Percentiles rank a stretch among this genome's conserved stretches.
Evolutionary conservation across 2,113 vertebrate genomes (phyloP).

Genomic region (Chroicocephalus ridibundus): DNA sequence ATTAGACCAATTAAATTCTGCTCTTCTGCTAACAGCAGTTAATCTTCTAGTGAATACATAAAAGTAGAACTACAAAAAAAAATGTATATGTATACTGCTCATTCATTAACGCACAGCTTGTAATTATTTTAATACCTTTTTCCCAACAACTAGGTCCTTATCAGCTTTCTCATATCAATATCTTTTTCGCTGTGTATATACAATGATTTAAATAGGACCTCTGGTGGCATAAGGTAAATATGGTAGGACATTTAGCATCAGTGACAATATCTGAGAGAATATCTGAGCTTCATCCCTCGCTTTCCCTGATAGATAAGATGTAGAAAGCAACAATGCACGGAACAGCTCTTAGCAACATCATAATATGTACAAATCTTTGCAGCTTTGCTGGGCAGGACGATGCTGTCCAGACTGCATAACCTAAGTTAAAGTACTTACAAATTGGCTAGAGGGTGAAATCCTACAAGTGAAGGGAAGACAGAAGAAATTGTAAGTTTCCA

Average conservation of each 20-base stretch:
- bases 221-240: neutral
- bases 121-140: slow-evolving; percentile 17
- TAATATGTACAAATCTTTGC: neutral
- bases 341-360: neutral
- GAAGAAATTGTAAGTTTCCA: neutral
- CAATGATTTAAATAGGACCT: neutral
- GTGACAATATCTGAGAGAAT: neutral
- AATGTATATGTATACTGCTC: neutral
- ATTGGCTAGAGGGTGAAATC: neutral
- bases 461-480: neutral
- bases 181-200: neutral
- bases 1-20: slow-evolving; percentile 43
- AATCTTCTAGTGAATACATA: slow-evolving; percentile 26
- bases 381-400: neutral
- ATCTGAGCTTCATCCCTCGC: neutral
- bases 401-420: neutral
- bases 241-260: neutral
- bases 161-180: neutral
- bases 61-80: slow-evolving; percentile 17
- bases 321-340: neutral
- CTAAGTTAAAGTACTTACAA: neutral
- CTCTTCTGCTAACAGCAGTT: slow-evolving; percentile 29
- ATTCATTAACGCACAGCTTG: neutral
- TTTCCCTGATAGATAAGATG: neutral
- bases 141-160: neutral